Percentiles rank a stretch among this genome's conserved stretches.
Conservation (phyloP, 2,113 vertebrate species). For the Melanotaenia duboulayi region DNA sequence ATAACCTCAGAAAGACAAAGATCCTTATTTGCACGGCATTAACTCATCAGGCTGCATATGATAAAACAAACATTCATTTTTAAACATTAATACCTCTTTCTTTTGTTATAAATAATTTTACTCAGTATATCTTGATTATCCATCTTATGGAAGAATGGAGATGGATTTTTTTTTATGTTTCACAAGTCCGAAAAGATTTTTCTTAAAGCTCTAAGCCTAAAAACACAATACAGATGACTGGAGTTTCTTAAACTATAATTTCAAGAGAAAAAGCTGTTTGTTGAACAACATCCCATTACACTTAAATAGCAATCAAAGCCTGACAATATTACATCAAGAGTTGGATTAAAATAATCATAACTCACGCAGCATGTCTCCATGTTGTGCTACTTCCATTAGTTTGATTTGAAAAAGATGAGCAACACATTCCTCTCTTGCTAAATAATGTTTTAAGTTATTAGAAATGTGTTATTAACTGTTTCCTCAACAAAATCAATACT, state of each 20-base stretch:
- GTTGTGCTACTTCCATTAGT: background rate
- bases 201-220: background rate
- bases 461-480: background rate
- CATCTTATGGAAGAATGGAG: background rate
- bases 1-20: constrained; percentile 7
- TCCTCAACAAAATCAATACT: background rate
- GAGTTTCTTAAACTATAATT: constrained; percentile 4
- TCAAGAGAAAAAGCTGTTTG: constrained; percentile 17
- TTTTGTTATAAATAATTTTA: background rate
- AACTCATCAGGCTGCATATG: background rate
- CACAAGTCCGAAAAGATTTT: constrained; percentile 19
- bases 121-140: constrained; percentile 11
- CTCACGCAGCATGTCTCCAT: background rate
- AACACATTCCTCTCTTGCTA: background rate
- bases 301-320: constrained; percentile 6
- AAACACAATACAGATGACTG: constrained; percentile 18
- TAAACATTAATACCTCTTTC: background rate
- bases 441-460: background rate
- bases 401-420: background rate
- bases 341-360: background rate
- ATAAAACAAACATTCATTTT: background rate
- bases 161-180: constrained; percentile 32
- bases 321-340: constrained; percentile 1
- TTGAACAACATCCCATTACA: constrained; percentile 26
- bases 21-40: background rate